A percentile compares a stretch with the other conserved stretches of the same genome.
Conservation (phyloP, 2,797 vertebrate genomes). For the Neoniphon sammara region DNA sequence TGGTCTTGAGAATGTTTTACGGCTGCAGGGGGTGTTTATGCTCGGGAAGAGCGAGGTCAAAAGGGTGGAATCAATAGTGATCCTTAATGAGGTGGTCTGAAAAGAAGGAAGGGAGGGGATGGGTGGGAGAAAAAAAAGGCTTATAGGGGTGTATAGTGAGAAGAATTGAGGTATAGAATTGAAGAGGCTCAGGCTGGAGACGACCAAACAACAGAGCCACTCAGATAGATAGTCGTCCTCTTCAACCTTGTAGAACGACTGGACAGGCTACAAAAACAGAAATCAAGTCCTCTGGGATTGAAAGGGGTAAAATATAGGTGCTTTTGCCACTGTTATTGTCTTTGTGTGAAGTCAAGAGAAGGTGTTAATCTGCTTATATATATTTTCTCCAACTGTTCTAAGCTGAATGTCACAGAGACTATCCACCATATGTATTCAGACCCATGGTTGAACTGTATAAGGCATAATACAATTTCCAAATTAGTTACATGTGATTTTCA, state of each 20-base stretch:
- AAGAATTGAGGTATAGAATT: constrained; percentile 5
- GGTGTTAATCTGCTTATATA: constrained; percentile 3
- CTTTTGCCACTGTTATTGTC: background rate
- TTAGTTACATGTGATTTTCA: constrained; percentile 35
- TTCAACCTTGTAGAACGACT: background rate
- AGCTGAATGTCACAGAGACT: background rate
- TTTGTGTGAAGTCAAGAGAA: constrained; percentile 1
- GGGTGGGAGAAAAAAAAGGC: background rate
- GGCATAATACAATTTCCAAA: background rate
- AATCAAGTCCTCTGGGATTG: background rate
- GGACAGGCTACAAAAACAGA: background rate
- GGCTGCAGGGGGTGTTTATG: constrained; percentile 64
- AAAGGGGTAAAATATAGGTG: background rate
- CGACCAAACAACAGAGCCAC: constrained; percentile 9
- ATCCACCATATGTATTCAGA: constrained; percentile 26
- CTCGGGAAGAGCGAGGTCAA: constrained; percentile 61
- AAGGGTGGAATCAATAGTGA: constrained; percentile 78
- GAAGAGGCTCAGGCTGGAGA: constrained; percentile 37
- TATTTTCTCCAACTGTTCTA: constrained; percentile 5
- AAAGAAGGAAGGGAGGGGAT: constrained; percentile 47
- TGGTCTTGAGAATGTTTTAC: constrained; percentile 64
- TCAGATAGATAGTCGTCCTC: background rate
- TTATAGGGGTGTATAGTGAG: background rate
- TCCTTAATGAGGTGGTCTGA: constrained; percentile 79
- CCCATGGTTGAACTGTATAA: background rate